Base-by-base conservation (phyloP, 2,113 vertebrate genomes). In the Aramus guarauna region DNA sequence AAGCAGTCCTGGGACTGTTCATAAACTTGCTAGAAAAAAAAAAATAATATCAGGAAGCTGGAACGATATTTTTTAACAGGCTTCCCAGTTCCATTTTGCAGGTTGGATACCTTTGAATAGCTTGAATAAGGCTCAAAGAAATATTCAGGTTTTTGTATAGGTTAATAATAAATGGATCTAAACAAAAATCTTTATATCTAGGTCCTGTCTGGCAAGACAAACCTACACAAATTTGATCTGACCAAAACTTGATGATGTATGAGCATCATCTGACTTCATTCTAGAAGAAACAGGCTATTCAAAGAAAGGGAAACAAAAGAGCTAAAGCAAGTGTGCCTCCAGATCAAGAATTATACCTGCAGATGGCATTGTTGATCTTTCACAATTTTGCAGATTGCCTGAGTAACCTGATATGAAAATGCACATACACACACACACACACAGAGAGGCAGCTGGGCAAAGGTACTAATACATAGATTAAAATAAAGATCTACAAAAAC, bases 361-460 rank as follows among this genome's bases (percentile, higher is more conserved):
- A 98, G 98, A 97, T 98, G 98, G 98, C 98, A 97, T 72, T 97
- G 96, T 98, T 97, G 98, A 55, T 97, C 98, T 98, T 97, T 50
- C 76, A 34, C 83, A 95, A 30, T 93, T 83, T 91, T 91, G 32
- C 11, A 39, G 59, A 76, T 85, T 60, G 47, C 50, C 71, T 80
- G 41, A 55, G 68, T 80, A 86, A 81, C 39, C 75, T 30, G 16
- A 39, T 41, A 74, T 8, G 69, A 92, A 97, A 95, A 92, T 8
- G 37, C 22, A 56, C 48, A 41, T 37, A 19, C 9, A 15, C 30
- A 37, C 22, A 80, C 22, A 73, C 39, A 32, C 17, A 48, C 9
- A 56, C 18, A 72, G 32, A 76, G 48, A 94, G 53, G 41, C 32
- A 93, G 64, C 53, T 95, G 67, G 90, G 84, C 82, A 95, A 88